Percentiles rank a stretch among this genome's conserved stretches.
phyloP scores from a whole-genome alignment of 2,113 vertebrate species.

The Apeltes quadracus region DNA sequence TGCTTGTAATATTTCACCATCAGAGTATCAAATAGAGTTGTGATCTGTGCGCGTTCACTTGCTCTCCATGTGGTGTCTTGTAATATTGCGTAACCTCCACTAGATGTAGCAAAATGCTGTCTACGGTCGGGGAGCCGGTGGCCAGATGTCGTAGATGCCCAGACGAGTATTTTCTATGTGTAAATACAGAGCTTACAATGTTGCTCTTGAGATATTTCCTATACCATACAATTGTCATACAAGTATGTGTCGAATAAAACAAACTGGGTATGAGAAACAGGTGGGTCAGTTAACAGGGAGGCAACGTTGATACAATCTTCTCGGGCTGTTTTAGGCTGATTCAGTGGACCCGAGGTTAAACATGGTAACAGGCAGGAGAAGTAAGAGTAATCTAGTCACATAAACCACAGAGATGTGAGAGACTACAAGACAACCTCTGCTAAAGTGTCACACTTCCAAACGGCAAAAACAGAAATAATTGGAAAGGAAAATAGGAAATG shows the following conservation, averaged over 20 bases:
- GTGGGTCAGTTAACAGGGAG: background rate
- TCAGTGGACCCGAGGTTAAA: constrained; percentile 17
- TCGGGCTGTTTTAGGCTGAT: constrained; percentile 10
- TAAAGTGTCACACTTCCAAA: background rate
- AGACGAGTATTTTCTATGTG: background rate
- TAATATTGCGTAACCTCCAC: constrained; percentile 63
- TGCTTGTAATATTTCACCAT: constrained; percentile 17
- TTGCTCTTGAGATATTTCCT: background rate
- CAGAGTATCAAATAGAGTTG: background rate
- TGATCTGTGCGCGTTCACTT: background rate
- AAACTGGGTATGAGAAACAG: background rate
- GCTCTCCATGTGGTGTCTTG: constrained; percentile 29
- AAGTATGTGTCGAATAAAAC: constrained; percentile 1
- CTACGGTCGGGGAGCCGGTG: background rate
- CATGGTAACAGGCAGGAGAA: background rate
- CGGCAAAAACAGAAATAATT: background rate
- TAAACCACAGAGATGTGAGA: background rate
- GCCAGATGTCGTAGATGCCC: background rate
- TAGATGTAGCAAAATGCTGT: constrained; percentile 70
- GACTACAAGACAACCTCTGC: background rate
- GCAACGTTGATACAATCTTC: background rate
- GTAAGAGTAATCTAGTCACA: background rate
- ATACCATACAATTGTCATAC: background rate
- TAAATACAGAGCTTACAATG: background rate
- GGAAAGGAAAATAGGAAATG: constrained; percentile 7